Conservation (phyloP, 2,797 vertebrate species). For the Yasuhikotakia modesta region DNA sequence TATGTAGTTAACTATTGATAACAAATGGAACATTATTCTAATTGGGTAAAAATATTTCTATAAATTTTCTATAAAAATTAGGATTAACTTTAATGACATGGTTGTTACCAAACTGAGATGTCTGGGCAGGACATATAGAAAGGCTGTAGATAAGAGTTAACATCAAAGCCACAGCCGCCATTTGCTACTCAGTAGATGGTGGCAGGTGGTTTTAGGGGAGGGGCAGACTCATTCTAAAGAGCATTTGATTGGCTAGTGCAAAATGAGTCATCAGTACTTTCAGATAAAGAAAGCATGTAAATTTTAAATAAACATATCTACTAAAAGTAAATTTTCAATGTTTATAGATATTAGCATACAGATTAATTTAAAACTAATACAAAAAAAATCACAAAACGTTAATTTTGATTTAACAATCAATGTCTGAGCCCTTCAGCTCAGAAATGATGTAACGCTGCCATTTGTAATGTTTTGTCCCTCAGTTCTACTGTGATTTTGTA, state of each 20-base stretch:
- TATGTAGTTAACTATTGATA: no score
- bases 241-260: background rate
- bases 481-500: slow-evolving; percentile 22
- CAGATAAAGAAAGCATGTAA: background rate
- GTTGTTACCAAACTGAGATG: no score
- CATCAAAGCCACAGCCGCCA: no score
- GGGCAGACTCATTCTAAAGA: background rate
- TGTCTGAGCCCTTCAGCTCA: background rate
- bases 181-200: no score
- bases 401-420: background rate
- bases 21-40: no score
- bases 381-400: background rate
- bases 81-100: background rate
- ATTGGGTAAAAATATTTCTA: background rate
- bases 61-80: no score
- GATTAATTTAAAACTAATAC: background rate
- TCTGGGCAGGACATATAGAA: no score
- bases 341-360: background rate
- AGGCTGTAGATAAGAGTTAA: no score
- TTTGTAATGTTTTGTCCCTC: slow-evolving; percentile 11
- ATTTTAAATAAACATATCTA: background rate
- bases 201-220: no score
- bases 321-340: background rate
- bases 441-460: background rate
- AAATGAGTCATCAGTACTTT: background rate